Conservation (phyloP, 53 echinoderm and acorn worm genomes). For the Stichopus horrens region DNA sequence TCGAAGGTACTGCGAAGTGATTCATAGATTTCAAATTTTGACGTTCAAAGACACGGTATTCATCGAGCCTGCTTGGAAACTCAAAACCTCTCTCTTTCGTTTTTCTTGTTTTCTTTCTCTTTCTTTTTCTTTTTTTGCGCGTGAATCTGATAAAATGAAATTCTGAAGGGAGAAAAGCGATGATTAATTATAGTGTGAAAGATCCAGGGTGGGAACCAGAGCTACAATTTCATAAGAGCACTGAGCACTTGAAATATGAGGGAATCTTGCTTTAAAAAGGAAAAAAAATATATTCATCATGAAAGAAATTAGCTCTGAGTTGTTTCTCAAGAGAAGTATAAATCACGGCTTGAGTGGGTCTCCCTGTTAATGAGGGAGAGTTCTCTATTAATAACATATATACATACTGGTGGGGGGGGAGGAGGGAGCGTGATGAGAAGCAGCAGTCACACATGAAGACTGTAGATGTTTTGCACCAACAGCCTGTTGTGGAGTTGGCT, state of each 20-base stretch:
- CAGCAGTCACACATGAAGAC: too few species aligned
- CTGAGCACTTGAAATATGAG: slow-evolving; percentile 42
- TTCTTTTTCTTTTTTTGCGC: neutral
- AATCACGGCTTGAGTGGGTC: slow-evolving; percentile 31
- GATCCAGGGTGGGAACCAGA: slow-evolving; percentile 23
- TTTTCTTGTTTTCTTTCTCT: neutral
- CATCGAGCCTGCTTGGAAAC: slow-evolving; percentile 25
- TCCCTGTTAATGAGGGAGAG: slow-evolving; percentile 31
- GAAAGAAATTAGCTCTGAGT: slow-evolving; percentile 43
- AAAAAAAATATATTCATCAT: neutral
- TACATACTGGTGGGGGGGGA: neutral
- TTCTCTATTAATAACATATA: slow-evolving; percentile 33
- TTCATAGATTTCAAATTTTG: slow-evolving; percentile 19
- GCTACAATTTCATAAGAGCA: slow-evolving; percentile 25
- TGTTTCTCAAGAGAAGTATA: slow-evolving; percentile 35
- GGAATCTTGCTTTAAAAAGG: neutral
- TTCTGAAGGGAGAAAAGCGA: slow-evolving; percentile 43
- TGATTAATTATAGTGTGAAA: slow-evolving; percentile 45
- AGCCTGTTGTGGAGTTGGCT: too few species aligned
- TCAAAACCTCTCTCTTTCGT: slow-evolving; percentile 35
- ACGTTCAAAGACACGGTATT: slow-evolving; percentile 21
- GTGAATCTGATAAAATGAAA: slow-evolving; percentile 41
- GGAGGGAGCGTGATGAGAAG: neutral
- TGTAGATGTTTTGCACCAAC: too few species aligned
- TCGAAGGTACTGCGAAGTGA: slow-evolving; percentile 23